These are phyloP conservation scores for Mustela lutreola DNA, from an alignment of 2,113 vertebrate species.

Conservation along the genomic window DNA sequence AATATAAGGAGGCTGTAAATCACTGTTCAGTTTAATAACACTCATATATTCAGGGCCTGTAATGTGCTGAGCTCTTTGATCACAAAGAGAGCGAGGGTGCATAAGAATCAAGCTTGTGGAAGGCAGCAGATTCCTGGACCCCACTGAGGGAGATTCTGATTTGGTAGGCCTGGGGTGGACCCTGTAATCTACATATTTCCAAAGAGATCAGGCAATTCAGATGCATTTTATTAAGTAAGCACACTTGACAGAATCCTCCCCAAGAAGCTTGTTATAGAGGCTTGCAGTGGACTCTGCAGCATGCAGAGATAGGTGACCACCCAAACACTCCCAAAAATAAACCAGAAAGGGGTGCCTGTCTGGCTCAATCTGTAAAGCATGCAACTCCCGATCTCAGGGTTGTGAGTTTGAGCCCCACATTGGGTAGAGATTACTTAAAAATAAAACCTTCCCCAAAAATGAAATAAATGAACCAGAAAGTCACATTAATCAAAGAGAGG, in stretches of 20 bases:
- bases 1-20: not conserved
- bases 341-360: not conserved
- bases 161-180: not conserved
- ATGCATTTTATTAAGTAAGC: constrained; percentile 42
- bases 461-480: not conserved
- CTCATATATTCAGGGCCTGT: not conserved
- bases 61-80: not conserved
- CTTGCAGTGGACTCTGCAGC: not conserved
- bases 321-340: not conserved
- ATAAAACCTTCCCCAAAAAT: not conserved
- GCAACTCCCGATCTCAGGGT: not conserved
- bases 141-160: not conserved
- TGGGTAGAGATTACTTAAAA: not conserved
- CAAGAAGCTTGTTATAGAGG: not conserved
- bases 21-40: not conserved
- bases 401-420: not conserved
- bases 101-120: not conserved
- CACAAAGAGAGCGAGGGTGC: not conserved
- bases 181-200: not conserved
- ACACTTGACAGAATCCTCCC: not conserved
- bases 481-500: not conserved
- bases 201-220: not conserved
- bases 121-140: not conserved
- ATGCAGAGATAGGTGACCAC: not conserved
- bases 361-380: not conserved